phyloP scores from a whole-genome alignment of 1,140 invertebrate genomes.

The Conopomorpha cramerella region DNA sequence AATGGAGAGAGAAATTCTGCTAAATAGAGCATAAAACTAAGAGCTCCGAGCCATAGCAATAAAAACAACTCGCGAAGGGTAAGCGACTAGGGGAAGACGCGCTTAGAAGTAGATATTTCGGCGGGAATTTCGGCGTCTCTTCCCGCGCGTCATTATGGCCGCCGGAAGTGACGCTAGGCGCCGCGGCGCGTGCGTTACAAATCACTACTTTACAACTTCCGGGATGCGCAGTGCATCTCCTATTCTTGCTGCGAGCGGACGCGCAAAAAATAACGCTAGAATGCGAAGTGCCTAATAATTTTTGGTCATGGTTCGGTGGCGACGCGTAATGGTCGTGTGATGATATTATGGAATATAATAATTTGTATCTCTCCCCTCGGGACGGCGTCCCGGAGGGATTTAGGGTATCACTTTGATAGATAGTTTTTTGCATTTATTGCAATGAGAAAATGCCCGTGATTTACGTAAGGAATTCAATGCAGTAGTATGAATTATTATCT shows the following conservation, averaged over 20 bases:
- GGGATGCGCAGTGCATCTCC: constrained; percentile 23
- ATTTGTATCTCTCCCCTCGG: constrained; percentile 32
- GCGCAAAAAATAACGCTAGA: constrained; percentile 38
- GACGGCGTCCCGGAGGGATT: background rate
- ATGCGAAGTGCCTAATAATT: constrained; percentile 38
- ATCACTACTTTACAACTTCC: constrained; percentile 59
- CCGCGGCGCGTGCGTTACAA: constrained; percentile 55
- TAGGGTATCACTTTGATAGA: constrained; percentile 6
- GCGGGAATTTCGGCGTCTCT: constrained; percentile 13
- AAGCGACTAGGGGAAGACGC: background rate
- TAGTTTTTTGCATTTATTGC: background rate
- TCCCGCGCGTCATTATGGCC: constrained; percentile 35
- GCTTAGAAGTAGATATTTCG: constrained; percentile 24
- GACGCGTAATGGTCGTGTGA: constrained; percentile 36
- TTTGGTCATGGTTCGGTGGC: constrained; percentile 31
- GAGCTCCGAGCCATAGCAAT: constrained; percentile 14
- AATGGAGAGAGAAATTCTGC: constrained; percentile 29
- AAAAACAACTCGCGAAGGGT: constrained; percentile 18
- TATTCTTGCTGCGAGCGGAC: constrained; percentile 19
- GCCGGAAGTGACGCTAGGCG: constrained; percentile 43
- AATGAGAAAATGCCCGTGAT: background rate
- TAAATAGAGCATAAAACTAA: constrained; percentile 44
- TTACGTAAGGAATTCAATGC: background rate
- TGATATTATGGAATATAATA: constrained; percentile 52
- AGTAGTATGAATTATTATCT: background rate